Evolutionary conservation across 2,797 vertebrate species (phyloP).

Genomic region (Meriones psammophilus): DNA sequence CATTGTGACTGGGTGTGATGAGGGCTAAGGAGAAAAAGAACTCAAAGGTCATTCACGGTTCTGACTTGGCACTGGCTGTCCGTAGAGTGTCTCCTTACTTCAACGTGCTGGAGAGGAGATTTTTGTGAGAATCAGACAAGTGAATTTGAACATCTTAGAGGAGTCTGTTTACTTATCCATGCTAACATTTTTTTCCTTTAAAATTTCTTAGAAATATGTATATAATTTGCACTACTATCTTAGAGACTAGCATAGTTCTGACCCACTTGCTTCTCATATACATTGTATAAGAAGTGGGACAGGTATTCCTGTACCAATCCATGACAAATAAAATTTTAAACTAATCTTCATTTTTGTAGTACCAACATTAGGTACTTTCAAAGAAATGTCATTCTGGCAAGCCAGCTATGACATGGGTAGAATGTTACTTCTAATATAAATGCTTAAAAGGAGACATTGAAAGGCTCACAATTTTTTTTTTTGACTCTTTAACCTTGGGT

Average conservation of each 20-base stretch:
- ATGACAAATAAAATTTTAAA: conserved; percentile 1
- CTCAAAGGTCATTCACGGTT: neutral
- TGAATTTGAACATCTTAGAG: neutral
- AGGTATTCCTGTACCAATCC: conserved; percentile 31
- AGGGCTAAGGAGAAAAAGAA: neutral
- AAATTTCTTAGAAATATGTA: neutral
- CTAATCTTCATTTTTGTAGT: neutral
- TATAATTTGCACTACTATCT: neutral
- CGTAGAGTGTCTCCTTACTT: neutral
- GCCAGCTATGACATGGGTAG: neutral
- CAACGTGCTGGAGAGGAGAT: neutral
- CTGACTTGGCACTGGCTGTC: neutral
- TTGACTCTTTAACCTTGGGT: neutral
- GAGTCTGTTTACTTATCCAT: neutral
- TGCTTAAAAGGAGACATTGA: neutral
- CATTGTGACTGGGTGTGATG: neutral
- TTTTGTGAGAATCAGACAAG: neutral
- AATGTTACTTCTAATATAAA: conserved; percentile 2
- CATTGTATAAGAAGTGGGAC: neutral
- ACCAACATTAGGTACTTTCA: neutral
- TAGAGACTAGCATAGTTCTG: neutral
- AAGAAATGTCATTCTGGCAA: conserved; percentile 18
- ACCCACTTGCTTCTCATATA: neutral
- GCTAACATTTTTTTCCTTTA: conserved; percentile 2
- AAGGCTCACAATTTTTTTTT: conserved; percentile 39